Evolutionary conservation across 2,888 invertebrate species (phyloP).

Genomic region (Trissolcus japonicus): DNA sequence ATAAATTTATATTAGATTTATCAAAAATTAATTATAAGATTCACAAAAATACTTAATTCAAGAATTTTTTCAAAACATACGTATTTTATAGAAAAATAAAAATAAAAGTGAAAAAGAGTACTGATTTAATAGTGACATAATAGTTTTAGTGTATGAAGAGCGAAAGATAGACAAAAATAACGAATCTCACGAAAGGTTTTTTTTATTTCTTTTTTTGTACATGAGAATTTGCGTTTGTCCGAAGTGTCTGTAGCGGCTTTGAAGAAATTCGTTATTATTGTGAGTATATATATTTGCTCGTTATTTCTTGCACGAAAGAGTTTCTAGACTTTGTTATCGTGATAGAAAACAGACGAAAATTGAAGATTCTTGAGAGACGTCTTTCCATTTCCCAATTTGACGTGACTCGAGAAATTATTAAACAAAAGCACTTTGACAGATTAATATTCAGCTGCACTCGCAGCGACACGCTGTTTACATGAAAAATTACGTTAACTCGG

Average conservation of each 20-base stretch:
- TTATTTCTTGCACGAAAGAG: conserved; percentile 40
- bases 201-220: no score
- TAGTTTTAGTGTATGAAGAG: no score
- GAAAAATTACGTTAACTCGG: conserved; percentile 11
- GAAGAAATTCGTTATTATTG: conserved; percentile 21
- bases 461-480: conserved; percentile 16
- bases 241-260: background rate
- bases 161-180: no score
- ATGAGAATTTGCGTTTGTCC: no score
- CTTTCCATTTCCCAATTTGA: conserved; percentile 26
- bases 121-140: no score
- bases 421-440: conserved; percentile 40
- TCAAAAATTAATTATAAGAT: no score
- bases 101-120: no score
- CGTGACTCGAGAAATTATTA: conserved; percentile 34
- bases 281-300: conserved; percentile 32
- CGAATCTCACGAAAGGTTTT: no score
- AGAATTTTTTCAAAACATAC: no score
- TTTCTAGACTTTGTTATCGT: conserved; percentile 42
- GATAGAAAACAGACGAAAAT: conserved; percentile 17
- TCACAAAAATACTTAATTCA: no score
- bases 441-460: conserved; percentile 39
- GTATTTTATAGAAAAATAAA: no score
- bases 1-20: no score
- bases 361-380: conserved; percentile 22